Evolutionary conservation across 2,888 invertebrate genomes (phyloP).

Genomic region (Agrypnus murinus): DNA sequence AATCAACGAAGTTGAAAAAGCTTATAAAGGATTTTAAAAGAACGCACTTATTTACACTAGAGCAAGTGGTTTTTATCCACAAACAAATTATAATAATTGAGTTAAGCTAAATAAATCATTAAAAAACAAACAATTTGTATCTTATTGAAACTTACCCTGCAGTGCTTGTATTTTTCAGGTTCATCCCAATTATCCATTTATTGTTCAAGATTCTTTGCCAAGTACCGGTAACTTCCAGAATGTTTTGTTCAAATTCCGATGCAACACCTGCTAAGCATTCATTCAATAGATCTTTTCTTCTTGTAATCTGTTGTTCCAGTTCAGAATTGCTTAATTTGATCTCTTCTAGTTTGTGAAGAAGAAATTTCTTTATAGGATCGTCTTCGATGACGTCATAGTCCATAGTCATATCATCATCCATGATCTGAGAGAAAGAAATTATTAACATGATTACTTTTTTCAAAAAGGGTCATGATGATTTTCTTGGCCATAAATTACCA

Average conservation of each 20-base stretch:
- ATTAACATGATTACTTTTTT: too few relatives aligned
- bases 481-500: too few relatives aligned
- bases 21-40: background rate
- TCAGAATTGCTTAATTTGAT: slow-evolving; percentile 45
- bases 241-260: slow-evolving; percentile 25
- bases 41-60: slow-evolving; percentile 12
- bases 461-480: too few relatives aligned
- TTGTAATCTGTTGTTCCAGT: slow-evolving; percentile 38
- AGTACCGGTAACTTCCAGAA: slow-evolving; percentile 34
- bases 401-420: slow-evolving; percentile 40
- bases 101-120: slow-evolving; percentile 9
- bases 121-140: slow-evolving; percentile 8
- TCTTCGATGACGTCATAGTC: slow-evolving; percentile 59
- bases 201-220: slow-evolving; percentile 61
- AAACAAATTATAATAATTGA: slow-evolving; percentile 7
- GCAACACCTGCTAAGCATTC: slow-evolving; percentile 30
- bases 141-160: slow-evolving; percentile 24
- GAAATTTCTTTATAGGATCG: slow-evolving; percentile 54
- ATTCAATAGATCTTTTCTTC: slow-evolving; percentile 44
- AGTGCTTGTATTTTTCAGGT: slow-evolving; percentile 40
- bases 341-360: slow-evolving; percentile 51
- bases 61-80: slow-evolving; percentile 12
- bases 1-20: slow-evolving; percentile 1
- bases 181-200: slow-evolving; percentile 61
- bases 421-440: background rate